phyloP scores from a whole-genome alignment of 1,140 invertebrate species.

The Caenorhabditis inopinata region DNA sequence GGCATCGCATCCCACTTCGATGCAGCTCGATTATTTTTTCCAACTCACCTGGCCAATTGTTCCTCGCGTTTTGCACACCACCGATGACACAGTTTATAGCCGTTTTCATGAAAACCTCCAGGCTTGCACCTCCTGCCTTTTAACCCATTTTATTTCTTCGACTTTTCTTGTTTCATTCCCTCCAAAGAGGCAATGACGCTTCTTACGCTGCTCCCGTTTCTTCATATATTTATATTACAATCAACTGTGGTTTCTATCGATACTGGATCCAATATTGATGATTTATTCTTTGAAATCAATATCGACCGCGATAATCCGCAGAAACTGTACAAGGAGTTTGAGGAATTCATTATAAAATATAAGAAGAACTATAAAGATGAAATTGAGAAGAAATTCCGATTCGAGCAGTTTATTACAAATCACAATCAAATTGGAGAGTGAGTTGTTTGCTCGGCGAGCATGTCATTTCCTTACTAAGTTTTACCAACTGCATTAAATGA shows the following conservation, averaged over 20 bases:
- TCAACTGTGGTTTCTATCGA: not conserved
- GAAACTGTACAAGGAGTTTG: not conserved
- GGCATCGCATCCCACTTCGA: too few relatives aligned
- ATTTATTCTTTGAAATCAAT: not conserved
- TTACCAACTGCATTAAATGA: too few relatives aligned
- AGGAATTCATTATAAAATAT: slow-evolving; percentile 5
- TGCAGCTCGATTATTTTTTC: slow-evolving; percentile 25
- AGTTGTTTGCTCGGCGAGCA: too few relatives aligned
- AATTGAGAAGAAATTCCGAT: slow-evolving; percentile 11
- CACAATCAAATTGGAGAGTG: not conserved
- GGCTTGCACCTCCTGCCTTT: not conserved
- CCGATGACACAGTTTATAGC: not conserved
- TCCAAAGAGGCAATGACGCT: not conserved
- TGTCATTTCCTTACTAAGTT: too few relatives aligned
- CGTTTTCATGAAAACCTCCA: not conserved
- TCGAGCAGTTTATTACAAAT: not conserved
- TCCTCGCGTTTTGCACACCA: not conserved
- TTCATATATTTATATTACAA: not conserved
- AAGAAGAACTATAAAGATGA: slow-evolving; percentile 2
- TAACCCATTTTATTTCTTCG: not conserved
- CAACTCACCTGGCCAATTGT: not conserved
- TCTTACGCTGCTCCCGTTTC: not conserved
- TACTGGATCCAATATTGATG: slow-evolving; percentile 46
- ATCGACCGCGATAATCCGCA: not conserved
- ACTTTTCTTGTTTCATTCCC: not conserved